phyloP scores from a whole-genome alignment of 2,113 vertebrate genomes.

The Eidolon helvum region DNA sequence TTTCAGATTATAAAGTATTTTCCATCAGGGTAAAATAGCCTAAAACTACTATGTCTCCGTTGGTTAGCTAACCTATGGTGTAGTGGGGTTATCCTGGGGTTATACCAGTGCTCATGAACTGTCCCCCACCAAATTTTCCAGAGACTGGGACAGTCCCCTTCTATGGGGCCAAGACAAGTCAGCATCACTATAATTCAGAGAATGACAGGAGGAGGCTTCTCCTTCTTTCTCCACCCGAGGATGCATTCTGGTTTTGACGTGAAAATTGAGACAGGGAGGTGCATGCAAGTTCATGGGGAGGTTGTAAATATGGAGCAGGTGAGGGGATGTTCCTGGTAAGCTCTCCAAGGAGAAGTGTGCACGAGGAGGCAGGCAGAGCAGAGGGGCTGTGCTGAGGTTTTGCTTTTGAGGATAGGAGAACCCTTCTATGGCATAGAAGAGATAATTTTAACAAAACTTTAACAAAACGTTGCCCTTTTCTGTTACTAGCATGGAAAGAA shows the following conservation, averaged over 20 bases:
- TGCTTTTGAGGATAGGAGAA: neutral
- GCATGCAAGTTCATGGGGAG: neutral
- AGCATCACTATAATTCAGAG: neutral
- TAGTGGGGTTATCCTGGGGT: neutral
- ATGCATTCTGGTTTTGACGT: neutral
- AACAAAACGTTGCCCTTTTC: slow-evolving; percentile 32
- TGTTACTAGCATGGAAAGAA: slow-evolving; percentile 81
- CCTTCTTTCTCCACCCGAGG: neutral
- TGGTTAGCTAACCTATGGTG: neutral
- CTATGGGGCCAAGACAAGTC: accelerated
- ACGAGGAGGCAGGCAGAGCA: neutral
- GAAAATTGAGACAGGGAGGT: neutral
- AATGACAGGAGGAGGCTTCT: neutral
- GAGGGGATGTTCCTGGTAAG: neutral
- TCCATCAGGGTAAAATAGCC: neutral
- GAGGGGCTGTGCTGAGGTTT: neutral
- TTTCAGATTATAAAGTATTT: neutral
- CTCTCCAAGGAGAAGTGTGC: neutral
- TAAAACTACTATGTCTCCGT: neutral
- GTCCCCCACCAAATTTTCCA: neutral
- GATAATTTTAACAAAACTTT: neutral
- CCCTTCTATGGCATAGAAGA: neutral
- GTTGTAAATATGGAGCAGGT: neutral
- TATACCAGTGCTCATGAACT: no score
- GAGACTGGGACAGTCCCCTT: neutral